Conservation (phyloP, 1,140 invertebrate genomes). For the Aphaenogaster rudis region DNA sequence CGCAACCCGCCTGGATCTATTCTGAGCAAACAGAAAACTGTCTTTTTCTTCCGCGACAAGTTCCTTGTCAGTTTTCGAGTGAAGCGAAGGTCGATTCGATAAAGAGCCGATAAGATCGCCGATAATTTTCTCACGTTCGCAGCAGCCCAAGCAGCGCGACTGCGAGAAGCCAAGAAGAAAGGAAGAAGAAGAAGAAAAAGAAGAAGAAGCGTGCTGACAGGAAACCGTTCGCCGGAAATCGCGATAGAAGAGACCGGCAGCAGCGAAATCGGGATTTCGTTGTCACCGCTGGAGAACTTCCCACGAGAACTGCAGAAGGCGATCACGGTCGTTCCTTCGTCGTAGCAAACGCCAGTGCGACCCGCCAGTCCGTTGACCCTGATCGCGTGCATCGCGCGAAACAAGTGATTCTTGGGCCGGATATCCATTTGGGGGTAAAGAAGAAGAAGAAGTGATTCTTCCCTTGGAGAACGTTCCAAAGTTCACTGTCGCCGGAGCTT, state of each 20-base stretch:
- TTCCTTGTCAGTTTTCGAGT: neutral
- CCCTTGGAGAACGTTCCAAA: neutral
- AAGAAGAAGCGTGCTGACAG: neutral
- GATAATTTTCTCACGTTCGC: neutral
- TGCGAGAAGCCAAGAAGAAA: neutral
- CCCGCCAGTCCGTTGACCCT: constrained; percentile 24
- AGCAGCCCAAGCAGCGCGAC: neutral
- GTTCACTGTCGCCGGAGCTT: neutral
- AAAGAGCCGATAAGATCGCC: neutral
- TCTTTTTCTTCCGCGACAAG: neutral
- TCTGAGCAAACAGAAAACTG: neutral
- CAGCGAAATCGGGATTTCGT: neutral
- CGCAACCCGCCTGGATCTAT: neutral
- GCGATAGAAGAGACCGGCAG: neutral
- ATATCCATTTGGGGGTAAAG: too few species aligned
- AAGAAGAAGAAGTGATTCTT: too few species aligned
- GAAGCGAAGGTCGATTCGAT: constrained; percentile 5
- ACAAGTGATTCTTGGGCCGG: neutral
- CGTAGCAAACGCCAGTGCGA: neutral
- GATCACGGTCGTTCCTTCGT: neutral
- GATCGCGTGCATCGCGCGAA: neutral
- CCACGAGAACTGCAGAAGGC: neutral
- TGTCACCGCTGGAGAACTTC: neutral
- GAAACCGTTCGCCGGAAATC: neutral
- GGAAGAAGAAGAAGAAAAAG: neutral